Conservation (phyloP, 2,113 vertebrate genomes). For the Erythrocebus patas region DNA sequence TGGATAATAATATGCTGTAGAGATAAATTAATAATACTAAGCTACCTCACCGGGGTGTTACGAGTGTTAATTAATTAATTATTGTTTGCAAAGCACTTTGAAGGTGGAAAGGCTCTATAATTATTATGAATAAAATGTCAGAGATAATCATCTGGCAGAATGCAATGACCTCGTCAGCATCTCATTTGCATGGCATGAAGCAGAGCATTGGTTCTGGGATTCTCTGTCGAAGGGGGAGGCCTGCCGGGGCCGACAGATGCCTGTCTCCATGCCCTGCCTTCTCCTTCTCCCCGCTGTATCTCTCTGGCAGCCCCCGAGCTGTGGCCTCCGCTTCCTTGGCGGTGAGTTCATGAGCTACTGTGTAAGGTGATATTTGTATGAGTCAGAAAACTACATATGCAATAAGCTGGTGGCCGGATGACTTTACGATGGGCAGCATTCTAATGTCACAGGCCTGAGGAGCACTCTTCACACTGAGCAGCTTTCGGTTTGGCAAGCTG, state of each 20-base stretch:
- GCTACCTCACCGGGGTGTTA: slow-evolving; percentile 74
- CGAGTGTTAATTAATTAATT: slow-evolving; percentile 80
- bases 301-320: background rate
- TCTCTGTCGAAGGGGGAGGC: slow-evolving; percentile 44
- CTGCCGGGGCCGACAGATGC: slow-evolving; percentile 33
- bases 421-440: rapidly evolving
- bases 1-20: slow-evolving; percentile 68
- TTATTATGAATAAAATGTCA: slow-evolving; percentile 80
- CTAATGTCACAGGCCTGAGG: background rate
- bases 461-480: rapidly evolving
- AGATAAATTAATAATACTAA: slow-evolving; percentile 76
- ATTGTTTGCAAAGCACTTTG: slow-evolving; percentile 80
- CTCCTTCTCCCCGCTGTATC: background rate
- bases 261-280: background rate
- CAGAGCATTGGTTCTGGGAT: slow-evolving; percentile 28
- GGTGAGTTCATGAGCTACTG: background rate
- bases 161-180: slow-evolving; percentile 68
- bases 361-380: background rate
- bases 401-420: background rate
- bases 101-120: slow-evolving; percentile 78
- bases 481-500: background rate
- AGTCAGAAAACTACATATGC: background rate
- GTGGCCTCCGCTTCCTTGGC: background rate
- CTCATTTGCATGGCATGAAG: slow-evolving; percentile 67
- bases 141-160: slow-evolving; percentile 73